Conservation (phyloP, 2,888 invertebrate species). For the Epiblema foenella region DNA sequence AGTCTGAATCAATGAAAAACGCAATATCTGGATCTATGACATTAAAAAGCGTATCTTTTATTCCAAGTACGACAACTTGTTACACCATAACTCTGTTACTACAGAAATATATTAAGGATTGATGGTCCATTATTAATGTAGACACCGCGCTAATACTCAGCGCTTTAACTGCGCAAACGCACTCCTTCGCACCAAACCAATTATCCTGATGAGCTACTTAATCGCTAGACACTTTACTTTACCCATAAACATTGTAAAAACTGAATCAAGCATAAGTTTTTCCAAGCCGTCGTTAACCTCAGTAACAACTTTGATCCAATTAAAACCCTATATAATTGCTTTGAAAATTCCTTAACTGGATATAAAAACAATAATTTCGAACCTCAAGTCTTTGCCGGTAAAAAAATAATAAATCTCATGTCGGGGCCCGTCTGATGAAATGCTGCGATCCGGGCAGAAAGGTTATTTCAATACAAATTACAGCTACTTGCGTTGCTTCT, state of each 20-base stretch:
- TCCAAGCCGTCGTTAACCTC: conserved; percentile 73
- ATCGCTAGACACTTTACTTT: conserved; percentile 28
- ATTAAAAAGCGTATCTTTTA: background rate
- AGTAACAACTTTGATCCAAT: conserved; percentile 72
- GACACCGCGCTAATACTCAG: conserved; percentile 10
- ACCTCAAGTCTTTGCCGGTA: conserved; percentile 76
- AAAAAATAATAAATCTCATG: conserved; percentile 82
- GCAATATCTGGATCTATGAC: background rate
- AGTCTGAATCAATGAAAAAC: too few relatives aligned
- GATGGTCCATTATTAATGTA: conserved; percentile 13
- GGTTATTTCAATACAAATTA: conserved; percentile 84
- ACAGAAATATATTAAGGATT: conserved; percentile 8
- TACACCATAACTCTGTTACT: background rate
- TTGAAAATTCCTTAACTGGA: conserved; percentile 79
- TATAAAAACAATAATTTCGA: conserved; percentile 84
- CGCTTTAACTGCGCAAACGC: conserved; percentile 6
- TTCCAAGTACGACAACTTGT: background rate
- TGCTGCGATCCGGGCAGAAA: conserved; percentile 80
- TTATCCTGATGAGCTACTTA: conserved; percentile 26
- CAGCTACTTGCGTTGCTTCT: conserved; percentile 80
- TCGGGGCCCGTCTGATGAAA: conserved; percentile 74
- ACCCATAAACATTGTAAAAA: conserved; percentile 41
- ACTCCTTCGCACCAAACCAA: conserved; percentile 4
- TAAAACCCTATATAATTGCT: conserved; percentile 83
- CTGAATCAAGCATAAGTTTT: conserved; percentile 64